Evolutionary conservation across 2,797 vertebrate genomes (phyloP).

Genomic region (Coilia nasus): DNA sequence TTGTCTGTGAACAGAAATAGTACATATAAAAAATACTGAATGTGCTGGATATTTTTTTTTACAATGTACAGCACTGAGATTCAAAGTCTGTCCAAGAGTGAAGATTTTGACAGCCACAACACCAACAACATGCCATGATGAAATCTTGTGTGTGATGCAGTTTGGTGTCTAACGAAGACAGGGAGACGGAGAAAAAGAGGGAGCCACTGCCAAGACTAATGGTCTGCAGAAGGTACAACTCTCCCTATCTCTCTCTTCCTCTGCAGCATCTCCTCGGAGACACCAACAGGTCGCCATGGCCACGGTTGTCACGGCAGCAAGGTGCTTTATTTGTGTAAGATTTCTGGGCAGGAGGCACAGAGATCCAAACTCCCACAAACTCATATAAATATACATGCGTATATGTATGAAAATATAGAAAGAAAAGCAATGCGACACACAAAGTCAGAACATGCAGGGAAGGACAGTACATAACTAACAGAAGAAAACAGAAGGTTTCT

Average conservation of each 20-base stretch:
- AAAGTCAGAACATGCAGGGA: background rate
- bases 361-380: constrained; percentile 19
- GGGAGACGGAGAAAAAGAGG: background rate
- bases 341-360: background rate
- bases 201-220: background rate
- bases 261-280: constrained; percentile 42
- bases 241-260: background rate
- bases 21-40: background rate
- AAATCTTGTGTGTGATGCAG: background rate
- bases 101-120: background rate
- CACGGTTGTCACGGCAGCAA: constrained; percentile 73
- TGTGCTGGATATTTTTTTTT: background rate
- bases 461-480: too few species aligned
- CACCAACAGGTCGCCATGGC: constrained; percentile 68
- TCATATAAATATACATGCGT: background rate
- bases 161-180: background rate
- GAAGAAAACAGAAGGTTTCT: too few species aligned
- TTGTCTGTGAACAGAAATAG: background rate
- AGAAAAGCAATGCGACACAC: background rate
- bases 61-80: background rate
- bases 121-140: background rate
- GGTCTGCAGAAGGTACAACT: constrained; percentile 8
- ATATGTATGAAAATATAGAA: background rate
- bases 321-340: constrained; percentile 19
- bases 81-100: background rate